Conservation (phyloP, 1,140 invertebrate genomes). For the Zaprionus ghesquierei region DNA sequence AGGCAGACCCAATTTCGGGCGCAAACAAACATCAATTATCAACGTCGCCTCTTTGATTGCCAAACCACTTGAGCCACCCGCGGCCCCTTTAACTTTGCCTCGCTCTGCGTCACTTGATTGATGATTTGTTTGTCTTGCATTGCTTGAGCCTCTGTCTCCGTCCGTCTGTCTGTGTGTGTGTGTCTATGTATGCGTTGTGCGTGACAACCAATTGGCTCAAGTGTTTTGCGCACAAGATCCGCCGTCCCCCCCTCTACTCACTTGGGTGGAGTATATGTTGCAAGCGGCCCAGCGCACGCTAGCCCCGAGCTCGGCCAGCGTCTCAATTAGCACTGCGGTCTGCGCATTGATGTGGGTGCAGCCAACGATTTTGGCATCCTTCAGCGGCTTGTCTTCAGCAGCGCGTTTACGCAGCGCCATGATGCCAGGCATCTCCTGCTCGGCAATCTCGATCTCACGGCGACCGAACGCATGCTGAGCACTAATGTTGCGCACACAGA, state of each 20-base stretch:
- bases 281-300: constrained; percentile 97
- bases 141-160: not conserved
- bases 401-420: constrained; percentile 96
- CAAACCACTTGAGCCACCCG: constrained; percentile 70
- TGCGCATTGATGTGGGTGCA: constrained; percentile 99
- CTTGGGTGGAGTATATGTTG: constrained; percentile 99
- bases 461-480: constrained; percentile 96
- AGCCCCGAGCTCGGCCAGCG: constrained; percentile 94
- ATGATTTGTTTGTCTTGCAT: constrained; percentile 70
- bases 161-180: constrained; percentile 13
- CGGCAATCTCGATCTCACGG: constrained; percentile 98
- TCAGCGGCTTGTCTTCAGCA: constrained; percentile 95
- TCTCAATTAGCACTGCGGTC: constrained; percentile 98
- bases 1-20: constrained; percentile 53
- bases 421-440: constrained; percentile 98
- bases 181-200: constrained; percentile 26
- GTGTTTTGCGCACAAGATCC: constrained; percentile 31
- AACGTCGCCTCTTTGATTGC: constrained; percentile 66
- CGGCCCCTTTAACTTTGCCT: constrained; percentile 51
- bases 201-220: constrained; percentile 68
- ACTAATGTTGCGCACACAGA: constrained; percentile 95
- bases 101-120: constrained; percentile 58
- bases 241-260: constrained; percentile 42
- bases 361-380: constrained; percentile 97
- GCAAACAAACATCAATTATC: constrained; percentile 64